Evolutionary conservation across 2,797 vertebrate species (phyloP), one percentile per base, ranked within the genome.

Genomic region (Cirrhinus mrigala): DNA sequence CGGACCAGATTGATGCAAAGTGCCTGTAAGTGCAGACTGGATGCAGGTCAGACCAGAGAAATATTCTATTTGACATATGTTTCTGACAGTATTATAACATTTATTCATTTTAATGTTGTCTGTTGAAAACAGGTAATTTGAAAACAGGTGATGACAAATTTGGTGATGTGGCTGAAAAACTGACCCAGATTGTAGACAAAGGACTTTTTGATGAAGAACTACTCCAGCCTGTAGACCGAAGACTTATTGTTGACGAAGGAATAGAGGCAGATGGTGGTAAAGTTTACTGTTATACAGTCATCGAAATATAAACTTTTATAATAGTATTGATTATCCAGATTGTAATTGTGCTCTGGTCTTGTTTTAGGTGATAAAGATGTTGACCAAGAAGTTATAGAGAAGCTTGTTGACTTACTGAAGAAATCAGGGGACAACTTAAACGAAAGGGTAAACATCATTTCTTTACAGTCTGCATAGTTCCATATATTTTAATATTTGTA

Each of bases 381-480:
- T 24, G 33, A 11, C 50, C 0, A 24, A 27, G 20, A 50, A 75
- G 5, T 90, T 10, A 82, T 91, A 16, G 66, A 79, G 29, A 86
- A 46, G 75, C 88, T 93, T 22, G 88, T 92, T 27, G 82, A 88
- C 11, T 81, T 92, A 29, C 6, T 93, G 85, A 91, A 86, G 64
- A 78, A 48, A 24, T 80, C 82, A 16, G 91, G 90, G 24, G 92
- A 93, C 27, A 54, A 87, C n/a, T 27, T 92, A 5, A 68, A 93
- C n/a, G 16, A 83, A 75, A 82, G 88, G 89, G 92, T 93, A 85
- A 87, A 22, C 14, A 27, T 40, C 1, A 56, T 58, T 27, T 37
- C 73, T 24, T 40, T 44, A 22, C 33, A 44, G 9, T 44, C 33
- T 70, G 68, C 44, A 44, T 10, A 9, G 56, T 64, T 64, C 33